A percentile compares a stretch with the other conserved stretches of the same genome.
Evolutionary conservation across 2,888 invertebrate genomes (phyloP).

Genomic region (Gasteruption jaculator): DNA sequence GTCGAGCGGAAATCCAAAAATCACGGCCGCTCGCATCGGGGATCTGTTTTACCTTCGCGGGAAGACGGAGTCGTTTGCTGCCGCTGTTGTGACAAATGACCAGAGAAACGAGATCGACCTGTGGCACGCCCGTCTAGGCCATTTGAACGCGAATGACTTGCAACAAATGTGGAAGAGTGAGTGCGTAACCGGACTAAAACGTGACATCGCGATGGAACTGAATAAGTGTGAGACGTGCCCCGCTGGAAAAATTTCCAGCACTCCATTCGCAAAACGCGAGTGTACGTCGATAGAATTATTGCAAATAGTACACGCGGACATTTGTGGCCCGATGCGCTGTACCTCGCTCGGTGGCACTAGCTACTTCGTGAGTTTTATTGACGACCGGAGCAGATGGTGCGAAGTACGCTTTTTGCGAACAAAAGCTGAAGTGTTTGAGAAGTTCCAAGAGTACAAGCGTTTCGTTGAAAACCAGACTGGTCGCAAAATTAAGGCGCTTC

Average conservation of each 20-base stretch:
- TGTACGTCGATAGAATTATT: conserved; percentile 9
- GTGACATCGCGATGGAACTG: conserved; percentile 7
- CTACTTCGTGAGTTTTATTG: conserved; percentile 31
- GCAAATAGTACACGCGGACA: conserved; percentile 19
- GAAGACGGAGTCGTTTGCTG: neutral
- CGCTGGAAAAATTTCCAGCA: conserved; percentile 14
- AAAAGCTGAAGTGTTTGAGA: conserved; percentile 23
- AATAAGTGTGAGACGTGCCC: conserved; percentile 17
- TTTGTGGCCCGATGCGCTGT: conserved; percentile 25
- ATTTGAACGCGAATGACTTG: conserved; percentile 20
- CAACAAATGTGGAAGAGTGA: too few relatives aligned
- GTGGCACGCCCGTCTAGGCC: conserved; percentile 23
- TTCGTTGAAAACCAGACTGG: conserved; percentile 25
- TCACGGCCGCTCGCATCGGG: conserved; percentile 11
- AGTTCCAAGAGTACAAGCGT: conserved; percentile 24
- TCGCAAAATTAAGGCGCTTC: conserved; percentile 22
- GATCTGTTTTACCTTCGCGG: conserved; percentile 15
- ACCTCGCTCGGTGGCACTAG: conserved; percentile 21
- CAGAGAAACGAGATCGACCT: conserved; percentile 2
- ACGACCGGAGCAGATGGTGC: conserved; percentile 27
- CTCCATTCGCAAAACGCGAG: conserved; percentile 12
- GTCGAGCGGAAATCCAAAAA: conserved; percentile 2
- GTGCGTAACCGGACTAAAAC: too few relatives aligned
- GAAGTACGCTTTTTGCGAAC: conserved; percentile 23
- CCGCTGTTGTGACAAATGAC: neutral